Evolutionary conservation across 2,888 invertebrate genomes (phyloP), one percentile per base, ranked within the genome.

Genomic region (Pediacus dermestoides): DNA sequence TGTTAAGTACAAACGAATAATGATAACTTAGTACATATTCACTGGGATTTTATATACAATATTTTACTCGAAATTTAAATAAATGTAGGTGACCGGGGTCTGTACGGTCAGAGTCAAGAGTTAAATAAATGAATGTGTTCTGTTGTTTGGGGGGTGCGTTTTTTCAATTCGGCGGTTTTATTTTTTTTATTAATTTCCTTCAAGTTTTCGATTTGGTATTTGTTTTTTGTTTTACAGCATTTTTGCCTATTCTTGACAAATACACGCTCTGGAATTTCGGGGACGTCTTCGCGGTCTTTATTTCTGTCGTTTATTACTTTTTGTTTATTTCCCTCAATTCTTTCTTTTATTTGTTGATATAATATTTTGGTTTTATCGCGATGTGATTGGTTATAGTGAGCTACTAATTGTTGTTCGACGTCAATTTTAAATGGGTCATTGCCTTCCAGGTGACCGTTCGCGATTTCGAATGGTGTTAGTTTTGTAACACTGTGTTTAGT

Each of bases 401-500:
- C 16, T 10, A 31, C 23, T 4, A 44, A 15, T 42, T 42, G 26
- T 28, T 38, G 31, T 12, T 44, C 43, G 13, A 43, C 21, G 12
- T 39, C 23, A 9, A 42, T 16, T 23, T 49, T 39, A 15, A 44
- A 42, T 13, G 41, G 35, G 11, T 30, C 31, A 30, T 42, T 34
- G n/a, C 36, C 6, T 6, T 44, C 32, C 18, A 39, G 9, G 18
- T 44, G 49, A 31, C 44, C 43, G 16, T 36, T 41, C 2, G 39
- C 35, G n/a, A 44, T 14, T 42, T 49, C 41, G 7, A 39, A 42
- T 1, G 40, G 46, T 31, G 35, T 44, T 4, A 26, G 31, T 16
- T 46, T 40, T 2, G 49, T 46, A n/a, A 21, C 26, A 1, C 44
- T 42, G 14, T 49, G 44, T 21, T 37, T 34, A 3, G 41, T 44